Conservation (phyloP, 2,797 vertebrate genomes). For the Diplodus puntazzo region DNA sequence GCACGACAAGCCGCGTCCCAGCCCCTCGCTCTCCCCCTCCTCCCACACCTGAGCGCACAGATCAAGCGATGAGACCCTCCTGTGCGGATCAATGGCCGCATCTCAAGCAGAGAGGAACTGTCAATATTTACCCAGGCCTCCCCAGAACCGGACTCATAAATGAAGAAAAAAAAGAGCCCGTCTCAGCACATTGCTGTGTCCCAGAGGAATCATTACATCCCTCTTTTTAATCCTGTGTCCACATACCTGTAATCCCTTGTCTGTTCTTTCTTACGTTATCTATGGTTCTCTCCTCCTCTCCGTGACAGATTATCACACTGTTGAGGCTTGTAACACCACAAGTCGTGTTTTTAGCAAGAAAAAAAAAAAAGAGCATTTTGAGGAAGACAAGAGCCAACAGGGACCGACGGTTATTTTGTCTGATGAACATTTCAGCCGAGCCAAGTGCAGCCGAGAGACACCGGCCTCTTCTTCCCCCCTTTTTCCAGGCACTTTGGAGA, state of each 20-base stretch:
- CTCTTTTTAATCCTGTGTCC: constrained; percentile 78
- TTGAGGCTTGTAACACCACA: constrained; percentile 53
- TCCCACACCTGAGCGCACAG: constrained; percentile 84
- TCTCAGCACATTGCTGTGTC: constrained; percentile 84
- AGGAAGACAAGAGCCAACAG: constrained; percentile 56
- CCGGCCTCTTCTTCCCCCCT: constrained; percentile 20
- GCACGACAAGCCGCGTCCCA: constrained; percentile 48
- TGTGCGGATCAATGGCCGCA: constrained; percentile 76
- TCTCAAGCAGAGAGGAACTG: constrained; percentile 75
- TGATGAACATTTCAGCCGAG: constrained; percentile 72
- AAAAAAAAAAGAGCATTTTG: constrained; percentile 40
- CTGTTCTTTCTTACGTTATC: constrained; percentile 63
- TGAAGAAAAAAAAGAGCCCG: constrained; percentile 69
- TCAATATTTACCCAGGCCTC: constrained; percentile 87
- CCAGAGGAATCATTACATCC: constrained; percentile 80
- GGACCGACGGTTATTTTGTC: constrained; percentile 63
- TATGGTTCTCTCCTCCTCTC: constrained; percentile 43
- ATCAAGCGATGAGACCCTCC: constrained; percentile 82
- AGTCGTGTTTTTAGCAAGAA: constrained; percentile 33
- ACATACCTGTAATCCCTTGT: constrained; percentile 78
- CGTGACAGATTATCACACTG: constrained; percentile 68
- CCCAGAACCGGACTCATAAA: constrained; percentile 80
- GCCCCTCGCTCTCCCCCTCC: constrained; percentile 73
- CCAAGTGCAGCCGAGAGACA: constrained; percentile 68
- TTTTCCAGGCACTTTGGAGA: constrained; percentile 77